Conservation (phyloP, 2,888 invertebrate species). For the Apodemia duryi region DNA sequence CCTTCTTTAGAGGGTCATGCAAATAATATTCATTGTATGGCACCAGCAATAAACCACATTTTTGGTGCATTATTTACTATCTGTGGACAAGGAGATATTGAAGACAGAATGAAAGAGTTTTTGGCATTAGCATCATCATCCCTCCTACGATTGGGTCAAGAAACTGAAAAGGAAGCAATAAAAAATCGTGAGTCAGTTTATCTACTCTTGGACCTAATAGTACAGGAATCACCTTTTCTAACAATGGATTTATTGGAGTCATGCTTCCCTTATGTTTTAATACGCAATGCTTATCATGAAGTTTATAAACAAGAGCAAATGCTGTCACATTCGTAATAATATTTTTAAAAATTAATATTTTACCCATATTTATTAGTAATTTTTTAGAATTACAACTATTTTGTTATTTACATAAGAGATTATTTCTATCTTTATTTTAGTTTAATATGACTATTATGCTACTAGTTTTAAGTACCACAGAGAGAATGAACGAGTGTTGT, state of each 20-base stretch:
- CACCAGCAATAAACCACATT: slow-evolving; percentile 96
- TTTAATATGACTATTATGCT: not conserved
- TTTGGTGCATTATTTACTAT: slow-evolving; percentile 98
- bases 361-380: slow-evolving; percentile 1
- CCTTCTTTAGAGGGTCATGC: slow-evolving; percentile 95
- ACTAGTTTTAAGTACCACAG: not conserved
- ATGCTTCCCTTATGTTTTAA: slow-evolving; percentile 98
- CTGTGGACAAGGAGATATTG: slow-evolving; percentile 97
- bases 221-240: slow-evolving; percentile 98
- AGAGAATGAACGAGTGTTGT: not conserved
- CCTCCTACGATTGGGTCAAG: slow-evolving; percentile 94
- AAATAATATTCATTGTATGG: slow-evolving; percentile 99
- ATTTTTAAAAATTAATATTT: not conserved
- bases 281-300: slow-evolving; percentile 98
- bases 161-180: slow-evolving; percentile 95
- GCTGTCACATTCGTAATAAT: slow-evolving; percentile 63
- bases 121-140: slow-evolving; percentile 96
- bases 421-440: not conserved
- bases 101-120: slow-evolving; percentile 98
- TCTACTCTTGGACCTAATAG: slow-evolving; percentile 96
- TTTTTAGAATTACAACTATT: not conserved
- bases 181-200: slow-evolving; percentile 98
- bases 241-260: slow-evolving; percentile 99
- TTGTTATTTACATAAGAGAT: not conserved
- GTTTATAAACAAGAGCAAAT: slow-evolving; percentile 94